These are phyloP conservation scores for Boulengeromyrus knoepffleri DNA, from an alignment of 2,113 vertebrate genomes.

Conservation along the genomic window DNA sequence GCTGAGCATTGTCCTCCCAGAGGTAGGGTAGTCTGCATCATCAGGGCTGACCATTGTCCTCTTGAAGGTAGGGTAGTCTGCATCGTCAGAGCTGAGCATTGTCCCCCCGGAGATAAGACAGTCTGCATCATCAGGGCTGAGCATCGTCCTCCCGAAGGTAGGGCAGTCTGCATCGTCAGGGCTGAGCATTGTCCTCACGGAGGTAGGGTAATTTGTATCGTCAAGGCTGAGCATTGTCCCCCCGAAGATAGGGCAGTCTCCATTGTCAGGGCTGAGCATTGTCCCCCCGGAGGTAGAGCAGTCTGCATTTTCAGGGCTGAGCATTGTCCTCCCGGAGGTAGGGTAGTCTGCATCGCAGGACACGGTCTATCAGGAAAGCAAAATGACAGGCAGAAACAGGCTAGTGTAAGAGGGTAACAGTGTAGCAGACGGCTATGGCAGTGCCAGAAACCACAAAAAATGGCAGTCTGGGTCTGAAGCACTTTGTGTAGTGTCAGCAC, in stretches of 20 bases:
- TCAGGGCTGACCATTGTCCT: neutral
- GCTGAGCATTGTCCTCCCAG: neutral
- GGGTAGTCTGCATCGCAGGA: neutral
- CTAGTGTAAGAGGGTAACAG: neutral
- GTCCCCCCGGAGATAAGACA: neutral
- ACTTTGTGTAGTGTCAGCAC: neutral
- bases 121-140: neutral
- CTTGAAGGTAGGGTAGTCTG: neutral
- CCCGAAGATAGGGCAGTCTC: too few relatives aligned
- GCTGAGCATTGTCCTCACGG: neutral
- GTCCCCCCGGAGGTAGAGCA: too few relatives aligned
- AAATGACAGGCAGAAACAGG: neutral
- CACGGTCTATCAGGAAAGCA: neutral
- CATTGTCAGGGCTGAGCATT: neutral
- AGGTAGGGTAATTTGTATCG: neutral
- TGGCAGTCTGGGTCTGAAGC: neutral
- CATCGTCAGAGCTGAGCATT: neutral
- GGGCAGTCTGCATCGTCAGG: neutral
- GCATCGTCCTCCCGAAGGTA: too few relatives aligned
- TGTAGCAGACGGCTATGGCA: neutral
- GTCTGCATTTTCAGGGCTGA: neutral
- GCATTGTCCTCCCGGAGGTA: neutral
- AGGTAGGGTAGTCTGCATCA: neutral
- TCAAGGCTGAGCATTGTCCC: neutral
- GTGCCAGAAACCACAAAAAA: neutral